Percentiles rank a stretch among this genome's conserved stretches.
Conservation (phyloP, 2,888 invertebrate species). For the Eilema depressum region DNA sequence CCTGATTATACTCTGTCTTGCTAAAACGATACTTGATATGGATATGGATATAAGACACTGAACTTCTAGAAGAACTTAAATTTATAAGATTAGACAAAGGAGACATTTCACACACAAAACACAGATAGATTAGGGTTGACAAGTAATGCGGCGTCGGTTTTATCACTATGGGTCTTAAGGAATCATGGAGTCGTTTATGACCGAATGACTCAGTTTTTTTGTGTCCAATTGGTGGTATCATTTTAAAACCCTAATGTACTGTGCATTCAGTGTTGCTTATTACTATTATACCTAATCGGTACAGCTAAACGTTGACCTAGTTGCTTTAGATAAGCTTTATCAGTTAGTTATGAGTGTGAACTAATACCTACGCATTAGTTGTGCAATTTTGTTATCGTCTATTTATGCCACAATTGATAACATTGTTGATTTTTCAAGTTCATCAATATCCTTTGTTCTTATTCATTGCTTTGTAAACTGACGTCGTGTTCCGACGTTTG, state of each 20-base stretch:
- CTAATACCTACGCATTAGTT: slow-evolving; percentile 60
- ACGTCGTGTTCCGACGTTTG: slow-evolving; percentile 56
- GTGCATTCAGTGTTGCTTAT: slow-evolving; percentile 25
- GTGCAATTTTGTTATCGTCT: slow-evolving; percentile 74
- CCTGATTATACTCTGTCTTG: neutral
- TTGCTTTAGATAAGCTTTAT: slow-evolving; percentile 77
- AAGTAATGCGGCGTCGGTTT: too few relatives aligned
- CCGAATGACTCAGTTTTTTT: neutral
- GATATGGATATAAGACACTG: neutral
- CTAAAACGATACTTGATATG: neutral
- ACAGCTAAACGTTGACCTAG: slow-evolving; percentile 75
- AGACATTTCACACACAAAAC: neutral
- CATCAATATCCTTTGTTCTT: slow-evolving; percentile 70
- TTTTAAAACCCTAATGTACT: neutral
- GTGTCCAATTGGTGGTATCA: neutral
- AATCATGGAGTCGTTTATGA: neutral
- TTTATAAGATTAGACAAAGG: neutral
- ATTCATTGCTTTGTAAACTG: slow-evolving; percentile 60
- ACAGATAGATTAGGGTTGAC: neutral
- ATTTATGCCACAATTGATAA: slow-evolving; percentile 61
- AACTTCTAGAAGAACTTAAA: neutral
- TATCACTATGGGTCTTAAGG: too few relatives aligned
- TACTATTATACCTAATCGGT: slow-evolving; percentile 56
- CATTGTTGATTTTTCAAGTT: slow-evolving; percentile 70
- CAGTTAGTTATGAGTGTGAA: slow-evolving; percentile 64